phyloP scores from a whole-genome alignment of 2,797 vertebrate species.

The Ctenosaura bakeri region DNA sequence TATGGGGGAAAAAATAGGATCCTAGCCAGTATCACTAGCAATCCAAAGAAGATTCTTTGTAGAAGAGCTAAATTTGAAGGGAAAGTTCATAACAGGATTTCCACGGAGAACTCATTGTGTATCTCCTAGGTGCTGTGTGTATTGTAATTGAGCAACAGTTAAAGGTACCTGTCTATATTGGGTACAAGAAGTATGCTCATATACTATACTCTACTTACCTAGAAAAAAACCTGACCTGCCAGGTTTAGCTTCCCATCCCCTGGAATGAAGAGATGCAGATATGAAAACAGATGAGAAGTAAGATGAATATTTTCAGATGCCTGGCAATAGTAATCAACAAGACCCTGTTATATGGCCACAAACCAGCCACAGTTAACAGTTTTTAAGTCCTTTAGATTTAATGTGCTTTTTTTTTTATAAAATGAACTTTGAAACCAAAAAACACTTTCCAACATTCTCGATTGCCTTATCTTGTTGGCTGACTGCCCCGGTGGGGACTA shows the following conservation, averaged over 20 bases:
- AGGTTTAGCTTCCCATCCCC: neutral
- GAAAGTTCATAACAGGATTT: neutral
- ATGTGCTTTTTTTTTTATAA: neutral
- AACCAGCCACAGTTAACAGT: neutral
- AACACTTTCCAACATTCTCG: neutral
- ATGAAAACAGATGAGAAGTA: neutral
- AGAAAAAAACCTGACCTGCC: neutral
- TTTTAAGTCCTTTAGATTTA: neutral
- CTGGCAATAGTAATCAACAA: neutral
- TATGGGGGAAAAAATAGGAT: too few relatives aligned
- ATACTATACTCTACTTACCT: neutral
- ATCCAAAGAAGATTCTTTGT: neutral
- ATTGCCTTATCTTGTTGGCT: slow-evolving; percentile 21
- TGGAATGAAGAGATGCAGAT: neutral
- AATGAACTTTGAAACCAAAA: neutral
- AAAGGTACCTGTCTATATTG: neutral
- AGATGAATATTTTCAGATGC: neutral
- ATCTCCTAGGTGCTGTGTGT: neutral
- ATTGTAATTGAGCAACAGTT: neutral
- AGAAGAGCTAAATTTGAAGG: neutral
- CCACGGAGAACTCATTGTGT: neutral
- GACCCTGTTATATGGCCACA: neutral
- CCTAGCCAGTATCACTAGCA: too few relatives aligned
- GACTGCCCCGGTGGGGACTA: slow-evolving; percentile 15
- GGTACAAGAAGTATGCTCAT: neutral